Percentiles rank a stretch among this genome's conserved stretches.
phyloP scores from a whole-genome alignment of 2,888 invertebrate genomes.

The Cancer borealis region DNA sequence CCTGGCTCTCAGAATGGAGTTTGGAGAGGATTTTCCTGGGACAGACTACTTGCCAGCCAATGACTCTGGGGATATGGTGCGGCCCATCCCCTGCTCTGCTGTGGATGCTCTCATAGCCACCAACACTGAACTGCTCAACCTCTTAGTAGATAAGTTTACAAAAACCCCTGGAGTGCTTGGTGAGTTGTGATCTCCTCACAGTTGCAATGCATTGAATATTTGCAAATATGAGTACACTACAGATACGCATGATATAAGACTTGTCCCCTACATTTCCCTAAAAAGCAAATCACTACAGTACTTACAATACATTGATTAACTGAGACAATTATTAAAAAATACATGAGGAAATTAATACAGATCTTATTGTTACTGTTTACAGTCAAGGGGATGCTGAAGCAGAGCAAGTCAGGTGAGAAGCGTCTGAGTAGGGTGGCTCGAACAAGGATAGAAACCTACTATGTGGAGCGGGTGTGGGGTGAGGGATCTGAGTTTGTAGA shows the following conservation, averaged over 20 bases:
- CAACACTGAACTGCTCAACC: slow-evolving; percentile 74
- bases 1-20: slow-evolving; percentile 75
- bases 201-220: background rate
- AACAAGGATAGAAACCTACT: slow-evolving; percentile 74
- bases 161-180: slow-evolving; percentile 76
- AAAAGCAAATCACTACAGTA: background rate
- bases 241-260: background rate
- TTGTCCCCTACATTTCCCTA: background rate
- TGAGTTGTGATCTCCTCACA: background rate
- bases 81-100: slow-evolving; percentile 66
- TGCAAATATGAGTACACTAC: background rate
- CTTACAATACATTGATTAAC: background rate
- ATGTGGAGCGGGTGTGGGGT: slow-evolving; percentile 77
- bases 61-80: slow-evolving; percentile 63
- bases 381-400: slow-evolving; percentile 75
- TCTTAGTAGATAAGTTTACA: slow-evolving; percentile 74
- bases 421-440: slow-evolving; percentile 73
- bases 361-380: background rate
- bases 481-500: slow-evolving; percentile 76
- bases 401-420: slow-evolving; percentile 73
- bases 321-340: background rate
- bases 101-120: slow-evolving; percentile 72
- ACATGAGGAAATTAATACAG: background rate
- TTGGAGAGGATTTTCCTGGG: slow-evolving; percentile 77
- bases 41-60: slow-evolving; percentile 74